phyloP scores from a whole-genome alignment of 2,888 invertebrate species.

The Temnothorax ravouxi region DNA sequence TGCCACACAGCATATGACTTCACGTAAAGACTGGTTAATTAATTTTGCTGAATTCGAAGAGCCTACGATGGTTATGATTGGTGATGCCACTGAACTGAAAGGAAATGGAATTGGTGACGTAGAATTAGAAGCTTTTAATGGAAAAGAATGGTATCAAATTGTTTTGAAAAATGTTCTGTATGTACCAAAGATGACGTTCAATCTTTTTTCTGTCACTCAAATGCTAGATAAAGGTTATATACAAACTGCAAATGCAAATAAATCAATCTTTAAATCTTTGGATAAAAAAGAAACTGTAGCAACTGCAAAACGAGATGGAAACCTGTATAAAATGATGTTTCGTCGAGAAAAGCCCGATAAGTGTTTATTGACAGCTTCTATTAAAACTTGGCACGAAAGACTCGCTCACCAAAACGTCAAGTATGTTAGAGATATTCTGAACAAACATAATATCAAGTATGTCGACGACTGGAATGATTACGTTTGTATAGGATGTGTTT shows the following conservation, averaged over 20 bases:
- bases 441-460: constrained; percentile 66
- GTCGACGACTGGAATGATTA: constrained; percentile 75
- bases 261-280: constrained; percentile 60
- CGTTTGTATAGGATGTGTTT: constrained; percentile 72
- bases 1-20: constrained; percentile 76
- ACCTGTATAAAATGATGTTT: constrained; percentile 71
- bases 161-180: constrained; percentile 65
- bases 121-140: constrained; percentile 73
- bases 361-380: constrained; percentile 64
- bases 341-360: constrained; percentile 57
- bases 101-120: constrained; percentile 72
- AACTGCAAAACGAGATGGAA: constrained; percentile 64
- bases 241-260: constrained; percentile 67
- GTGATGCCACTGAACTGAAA: constrained; percentile 72
- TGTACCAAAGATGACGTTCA: constrained; percentile 64
- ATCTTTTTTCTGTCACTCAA: constrained; percentile 73
- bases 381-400: constrained; percentile 76
- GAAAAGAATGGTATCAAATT: constrained; percentile 67
- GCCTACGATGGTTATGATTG: constrained; percentile 64
- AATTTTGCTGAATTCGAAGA: constrained; percentile 65
- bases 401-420: constrained; percentile 74
- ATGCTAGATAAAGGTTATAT: constrained; percentile 72
- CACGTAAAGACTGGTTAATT: constrained; percentile 69
- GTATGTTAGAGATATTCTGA: constrained; percentile 70
- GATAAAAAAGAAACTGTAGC: constrained; percentile 48